Evolutionary conservation across 2,888 invertebrate genomes (phyloP), one percentile per base, ranked within the genome.

Genomic region (Parasteatoda lunata): DNA sequence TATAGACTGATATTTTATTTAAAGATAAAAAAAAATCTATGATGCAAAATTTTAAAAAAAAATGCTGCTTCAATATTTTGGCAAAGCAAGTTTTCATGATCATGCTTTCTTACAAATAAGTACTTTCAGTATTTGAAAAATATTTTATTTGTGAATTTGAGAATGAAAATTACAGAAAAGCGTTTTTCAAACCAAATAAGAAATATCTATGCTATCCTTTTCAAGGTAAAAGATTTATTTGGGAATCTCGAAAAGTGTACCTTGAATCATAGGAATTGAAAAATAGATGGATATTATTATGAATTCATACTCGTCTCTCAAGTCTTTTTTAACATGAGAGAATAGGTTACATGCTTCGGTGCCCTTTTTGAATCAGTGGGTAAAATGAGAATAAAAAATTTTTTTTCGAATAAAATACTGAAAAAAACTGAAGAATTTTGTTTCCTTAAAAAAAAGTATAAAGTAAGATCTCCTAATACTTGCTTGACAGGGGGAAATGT

Each of bases 221-320:
- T 7, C 8, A 7, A 59, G n/a, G n/a, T 59, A 4, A 59, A 59
- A 59, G 59, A 59, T 59, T 59, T 59, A 59, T 59, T 59, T 59
- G 59, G 11, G 8, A 13, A 13, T 59, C n/a, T 70, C 9, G 48
- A 47, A 48, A 9, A n/a, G 47, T 51, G 45, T 48, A 47, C 5
- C 7, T 7, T 3, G 49, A 70, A 70, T n/a, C 48, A 48, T 5
- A 11, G n/a, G 70, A 70, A 59, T 48, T 48, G 70, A 64, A 79
- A 30, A 59, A 79, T 79, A 64, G 70, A 71, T 64, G 71, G 70
- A 70, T 68, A 79, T 59, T 71, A 79, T 79, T 71, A 64, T 68
- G 77, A 59, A 71, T 79, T 79, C 79, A 71, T 71, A 51, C 71
- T 59, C 79, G 45, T 71, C 54, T 79, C 68, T 48, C 15, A 49